Evolutionary conservation across 2,888 invertebrate genomes (phyloP).

Genomic region (Gymnosoma rotundatum): DNA sequence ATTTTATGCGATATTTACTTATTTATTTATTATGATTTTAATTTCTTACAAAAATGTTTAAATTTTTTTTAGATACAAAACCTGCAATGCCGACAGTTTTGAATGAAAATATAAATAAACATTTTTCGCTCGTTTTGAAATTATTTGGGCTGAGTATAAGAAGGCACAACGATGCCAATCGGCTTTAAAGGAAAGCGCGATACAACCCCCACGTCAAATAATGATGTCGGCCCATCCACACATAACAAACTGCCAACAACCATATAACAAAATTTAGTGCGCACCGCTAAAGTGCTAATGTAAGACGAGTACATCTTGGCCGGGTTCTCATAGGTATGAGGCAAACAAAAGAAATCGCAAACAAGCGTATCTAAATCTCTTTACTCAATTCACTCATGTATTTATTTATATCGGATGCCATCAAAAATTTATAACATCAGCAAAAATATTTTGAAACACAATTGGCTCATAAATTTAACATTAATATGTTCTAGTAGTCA

Average conservation of each 20-base stretch:
- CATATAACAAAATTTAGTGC: not conserved
- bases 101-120: conserved; percentile 36
- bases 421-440: no score
- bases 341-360: no score
- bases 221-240: conserved; percentile 9
- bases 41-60: no score
- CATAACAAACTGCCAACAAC: conserved; percentile 15
- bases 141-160: not conserved
- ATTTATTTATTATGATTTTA: no score
- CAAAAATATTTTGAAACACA: no score
- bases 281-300: not conserved
- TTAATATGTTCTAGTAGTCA: no score
- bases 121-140: conserved; percentile 23
- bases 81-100: not conserved
- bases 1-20: not conserved
- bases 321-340: no score
- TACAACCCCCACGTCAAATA: conserved; percentile 17
- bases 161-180: not conserved
- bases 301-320: not conserved
- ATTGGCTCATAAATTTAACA: no score
- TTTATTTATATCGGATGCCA: no score
- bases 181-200: not conserved
- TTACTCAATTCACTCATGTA: no score
- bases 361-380: no score
- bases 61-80: not conserved